A percentile compares a stretch with the other conserved stretches of the same genome.
Conservation (phyloP, 2,888 invertebrate species). For the Periphyllus acericola region DNA sequence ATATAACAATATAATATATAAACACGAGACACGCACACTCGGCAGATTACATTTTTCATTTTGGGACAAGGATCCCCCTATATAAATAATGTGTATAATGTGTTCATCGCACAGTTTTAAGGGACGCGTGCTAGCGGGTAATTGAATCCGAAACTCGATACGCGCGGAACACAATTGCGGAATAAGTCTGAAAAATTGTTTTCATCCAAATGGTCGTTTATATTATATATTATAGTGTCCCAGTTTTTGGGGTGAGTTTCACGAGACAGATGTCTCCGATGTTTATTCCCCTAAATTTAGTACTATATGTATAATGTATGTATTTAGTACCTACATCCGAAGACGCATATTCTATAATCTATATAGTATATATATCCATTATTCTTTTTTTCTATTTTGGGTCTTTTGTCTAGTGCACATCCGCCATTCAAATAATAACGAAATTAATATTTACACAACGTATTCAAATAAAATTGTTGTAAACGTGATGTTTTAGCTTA, state of each 20-base stretch:
- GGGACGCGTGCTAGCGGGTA: background rate
- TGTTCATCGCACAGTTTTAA: background rate
- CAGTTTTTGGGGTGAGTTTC: background rate
- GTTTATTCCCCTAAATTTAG: background rate
- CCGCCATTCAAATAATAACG: background rate
- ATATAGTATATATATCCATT: no score
- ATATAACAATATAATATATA: background rate
- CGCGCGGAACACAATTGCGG: background rate
- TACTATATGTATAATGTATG: background rate
- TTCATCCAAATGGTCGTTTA: slow-evolving; percentile 2
- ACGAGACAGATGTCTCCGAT: slow-evolving; percentile 13
- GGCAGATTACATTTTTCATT: background rate
- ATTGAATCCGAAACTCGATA: slow-evolving; percentile 6
- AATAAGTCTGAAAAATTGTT: slow-evolving; percentile 33
- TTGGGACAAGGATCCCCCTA: background rate
- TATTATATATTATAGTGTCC: background rate
- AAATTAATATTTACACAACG: background rate
- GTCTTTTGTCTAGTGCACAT: background rate
- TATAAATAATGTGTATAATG: background rate
- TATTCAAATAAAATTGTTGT: no score
- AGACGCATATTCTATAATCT: background rate
- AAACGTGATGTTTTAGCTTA: no score
- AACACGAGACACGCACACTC: background rate
- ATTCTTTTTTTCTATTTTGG: background rate
- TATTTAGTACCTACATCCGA: no score